Evolutionary conservation across 2,888 invertebrate genomes (phyloP).

Genomic region (Aelia acuminata): DNA sequence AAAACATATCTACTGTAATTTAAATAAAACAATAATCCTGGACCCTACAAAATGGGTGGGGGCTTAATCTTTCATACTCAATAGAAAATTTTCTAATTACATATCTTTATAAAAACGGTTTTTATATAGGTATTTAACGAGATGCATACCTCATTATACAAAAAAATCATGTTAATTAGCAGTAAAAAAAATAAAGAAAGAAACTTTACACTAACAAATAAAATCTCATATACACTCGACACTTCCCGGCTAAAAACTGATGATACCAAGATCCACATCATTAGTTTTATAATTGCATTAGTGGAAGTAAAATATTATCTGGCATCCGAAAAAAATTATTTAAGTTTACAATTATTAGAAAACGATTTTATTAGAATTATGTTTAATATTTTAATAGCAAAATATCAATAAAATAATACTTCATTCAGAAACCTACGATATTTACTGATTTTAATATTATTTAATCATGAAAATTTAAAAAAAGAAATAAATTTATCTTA

Average conservation of each 20-base stretch:
- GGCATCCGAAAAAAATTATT: too few relatives aligned
- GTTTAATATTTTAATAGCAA: not conserved
- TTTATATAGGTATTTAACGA: too few relatives aligned
- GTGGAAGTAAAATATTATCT: not conserved
- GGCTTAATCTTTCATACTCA: too few relatives aligned
- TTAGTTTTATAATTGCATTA: not conserved
- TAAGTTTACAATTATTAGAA: too few relatives aligned
- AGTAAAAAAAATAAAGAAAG: not conserved
- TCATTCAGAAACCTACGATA: not conserved
- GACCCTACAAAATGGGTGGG: too few relatives aligned
- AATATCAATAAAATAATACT: not conserved
- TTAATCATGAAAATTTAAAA: not conserved
- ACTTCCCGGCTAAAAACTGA: conserved; percentile 5
- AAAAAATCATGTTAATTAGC: not conserved
- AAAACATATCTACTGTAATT: too few relatives aligned
- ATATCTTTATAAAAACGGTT: too few relatives aligned
- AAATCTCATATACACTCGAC: not conserved
- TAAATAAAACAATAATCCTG: too few relatives aligned
- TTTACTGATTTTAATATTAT: not conserved
- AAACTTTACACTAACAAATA: too few relatives aligned
- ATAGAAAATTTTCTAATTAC: too few relatives aligned
- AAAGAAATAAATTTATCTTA: not conserved
- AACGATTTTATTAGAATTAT: not conserved
- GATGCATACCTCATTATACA: not conserved
- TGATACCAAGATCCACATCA: not conserved